Base-by-base conservation (phyloP, 1,140 invertebrate genomes). In the Meloidogyne chitwoodi region DNA sequence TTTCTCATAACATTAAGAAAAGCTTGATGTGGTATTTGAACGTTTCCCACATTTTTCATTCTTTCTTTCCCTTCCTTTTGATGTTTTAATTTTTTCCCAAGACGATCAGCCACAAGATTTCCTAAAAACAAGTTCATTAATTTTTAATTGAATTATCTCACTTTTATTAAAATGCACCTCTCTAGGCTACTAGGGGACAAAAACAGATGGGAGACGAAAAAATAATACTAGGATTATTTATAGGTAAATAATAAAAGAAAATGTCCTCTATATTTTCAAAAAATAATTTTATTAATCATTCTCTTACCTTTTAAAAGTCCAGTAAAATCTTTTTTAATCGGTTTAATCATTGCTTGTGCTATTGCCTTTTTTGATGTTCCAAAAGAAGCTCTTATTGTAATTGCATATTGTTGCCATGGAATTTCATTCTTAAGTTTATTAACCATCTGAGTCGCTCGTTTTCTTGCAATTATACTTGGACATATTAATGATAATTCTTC, bases 1-100 rank as follows among this genome's bases (percentile, higher is more conserved):
- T 71, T 75, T 41, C 41, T 44, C 22, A 98, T 88, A 75, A 97
- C 91, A 89, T 94, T 92, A 79, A 98, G 94, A 88, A 98, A 98
- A 14, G 93, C 94, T 85, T 98, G 92, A 88, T 93, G 91, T 5
- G 94, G 94, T 78, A 98, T 89, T 83, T 92, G 91, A 78, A 99
- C 93, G 84, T 94, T 94, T 61, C 94, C 95, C 76, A 96, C 90
- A 90, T 92, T 92, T 85, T 92, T 91, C 92, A 98, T 92, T 88
- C 92, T 91, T 87, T 94, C 93, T 87, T 98, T 98, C 10, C 95
- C 95, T 85, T 95, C 93, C 2, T 92, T 91, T 89, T 99, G 96
- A 84, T 92, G 90, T 78, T 91, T 91, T 14, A 99, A 88, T 26
- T 98, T 89, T 88, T 98, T 98, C 88, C 92, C 93, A 86, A 92